Percentiles rank a stretch among this genome's conserved stretches.
These are phyloP conservation scores for Camelus bactrianus DNA, from an alignment of 2,113 vertebrate species.

Conservation along the genomic window DNA sequence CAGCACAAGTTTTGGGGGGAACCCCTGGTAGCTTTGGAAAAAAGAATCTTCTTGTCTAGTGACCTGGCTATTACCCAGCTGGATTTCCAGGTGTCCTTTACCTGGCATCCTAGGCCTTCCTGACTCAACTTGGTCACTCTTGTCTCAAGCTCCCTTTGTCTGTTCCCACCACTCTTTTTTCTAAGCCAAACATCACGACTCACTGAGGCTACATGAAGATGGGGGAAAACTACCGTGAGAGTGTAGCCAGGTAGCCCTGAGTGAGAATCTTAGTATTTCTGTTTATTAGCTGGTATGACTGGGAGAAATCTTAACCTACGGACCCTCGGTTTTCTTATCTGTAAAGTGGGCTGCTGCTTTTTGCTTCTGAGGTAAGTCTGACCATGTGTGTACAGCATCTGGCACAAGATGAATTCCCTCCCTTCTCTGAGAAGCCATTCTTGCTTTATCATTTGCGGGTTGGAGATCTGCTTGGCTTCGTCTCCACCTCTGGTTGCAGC, in stretches of 20 bases:
- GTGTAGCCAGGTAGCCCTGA: neutral
- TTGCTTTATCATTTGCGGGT: accelerated
- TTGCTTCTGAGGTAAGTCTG: too few relatives aligned
- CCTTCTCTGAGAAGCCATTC: neutral
- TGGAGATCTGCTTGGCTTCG: neutral
- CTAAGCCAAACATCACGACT: accelerated
- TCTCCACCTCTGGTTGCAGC: neutral
- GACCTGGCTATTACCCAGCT: too few relatives aligned
- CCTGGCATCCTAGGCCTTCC: neutral
- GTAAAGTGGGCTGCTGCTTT: neutral
- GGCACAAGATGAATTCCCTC: neutral
- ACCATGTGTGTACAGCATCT: accelerated
- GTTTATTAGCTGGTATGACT: neutral
- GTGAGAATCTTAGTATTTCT: too few relatives aligned
- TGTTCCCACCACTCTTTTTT: neutral
- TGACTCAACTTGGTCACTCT: neutral
- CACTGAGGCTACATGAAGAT: neutral
- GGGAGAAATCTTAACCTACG: neutral
- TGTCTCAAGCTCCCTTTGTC: neutral
- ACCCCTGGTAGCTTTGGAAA: neutral
- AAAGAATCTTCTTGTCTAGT: neutral
- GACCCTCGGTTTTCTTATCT: neutral
- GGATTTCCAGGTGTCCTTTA: neutral
- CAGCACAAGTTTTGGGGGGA: neutral
- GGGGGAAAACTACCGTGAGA: neutral